phyloP scores from a whole-genome alignment of 2,113 vertebrate genomes.

The Pelvicachromis taeniatus region DNA sequence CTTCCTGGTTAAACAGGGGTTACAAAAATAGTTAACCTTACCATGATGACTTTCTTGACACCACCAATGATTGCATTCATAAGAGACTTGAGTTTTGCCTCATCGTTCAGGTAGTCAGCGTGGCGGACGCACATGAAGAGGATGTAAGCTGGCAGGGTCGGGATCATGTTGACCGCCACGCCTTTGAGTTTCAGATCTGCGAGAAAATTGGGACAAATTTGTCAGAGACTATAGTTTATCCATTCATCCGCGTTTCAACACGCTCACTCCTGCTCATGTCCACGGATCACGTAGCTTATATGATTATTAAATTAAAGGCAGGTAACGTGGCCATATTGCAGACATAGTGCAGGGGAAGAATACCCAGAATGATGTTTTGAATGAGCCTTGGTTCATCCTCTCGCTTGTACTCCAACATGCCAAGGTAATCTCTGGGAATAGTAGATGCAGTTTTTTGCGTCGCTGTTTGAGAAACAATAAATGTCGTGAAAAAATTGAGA shows the following conservation, averaged over 20 bases:
- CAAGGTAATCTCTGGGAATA: constrained; percentile 82
- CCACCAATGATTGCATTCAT: constrained; percentile 81
- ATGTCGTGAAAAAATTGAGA: neutral
- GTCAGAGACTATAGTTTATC: neutral
- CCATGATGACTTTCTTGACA: constrained; percentile 87
- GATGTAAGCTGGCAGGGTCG: constrained; percentile 84
- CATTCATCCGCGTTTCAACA: neutral
- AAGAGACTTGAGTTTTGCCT: constrained; percentile 85
- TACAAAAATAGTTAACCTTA: constrained; percentile 50
- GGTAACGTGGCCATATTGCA: neutral
- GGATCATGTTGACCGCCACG: constrained; percentile 92
- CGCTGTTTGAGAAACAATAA: constrained; percentile 57
- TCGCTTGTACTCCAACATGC: constrained; percentile 90
- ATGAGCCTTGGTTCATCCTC: constrained; percentile 86
- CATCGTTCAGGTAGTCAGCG: constrained; percentile 86
- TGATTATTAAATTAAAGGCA: neutral
- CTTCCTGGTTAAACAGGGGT: neutral
- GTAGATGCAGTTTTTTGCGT: constrained; percentile 56
- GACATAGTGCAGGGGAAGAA: neutral
- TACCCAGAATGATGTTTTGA: constrained; percentile 88
- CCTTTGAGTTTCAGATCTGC: constrained; percentile 90
- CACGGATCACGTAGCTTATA: neutral
- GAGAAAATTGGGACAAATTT: neutral
- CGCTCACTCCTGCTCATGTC: neutral
- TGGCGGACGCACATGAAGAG: constrained; percentile 95